phyloP scores from a whole-genome alignment of 1,140 invertebrate genomes.

The Cyclargus thomasi region DNA sequence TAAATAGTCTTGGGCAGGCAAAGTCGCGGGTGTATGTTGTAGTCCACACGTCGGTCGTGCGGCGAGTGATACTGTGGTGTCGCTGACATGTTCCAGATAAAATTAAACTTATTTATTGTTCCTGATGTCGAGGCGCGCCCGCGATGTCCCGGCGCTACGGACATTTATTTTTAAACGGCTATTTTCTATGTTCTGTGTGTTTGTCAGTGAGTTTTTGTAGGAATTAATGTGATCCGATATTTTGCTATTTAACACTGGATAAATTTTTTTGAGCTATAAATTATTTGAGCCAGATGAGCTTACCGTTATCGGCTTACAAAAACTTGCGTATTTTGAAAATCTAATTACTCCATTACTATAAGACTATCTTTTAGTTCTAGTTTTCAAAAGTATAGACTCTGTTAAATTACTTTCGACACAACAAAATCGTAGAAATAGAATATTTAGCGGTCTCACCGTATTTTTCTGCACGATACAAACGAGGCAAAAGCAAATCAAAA shows the following conservation, averaged over 20 bases:
- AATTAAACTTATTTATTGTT: conserved; percentile 24
- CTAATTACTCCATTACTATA: too few species aligned
- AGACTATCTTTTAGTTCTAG: too few species aligned
- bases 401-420: too few species aligned
- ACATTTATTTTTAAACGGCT: neutral
- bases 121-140: neutral
- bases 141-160: neutral
- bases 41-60: neutral
- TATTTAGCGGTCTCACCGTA: too few species aligned
- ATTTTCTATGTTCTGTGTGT: neutral
- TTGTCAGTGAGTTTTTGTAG: neutral
- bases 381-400: too few species aligned
- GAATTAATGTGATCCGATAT: neutral
- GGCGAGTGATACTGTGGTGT: neutral
- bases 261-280: neutral
- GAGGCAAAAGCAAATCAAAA: too few species aligned
- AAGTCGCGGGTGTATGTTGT: neutral
- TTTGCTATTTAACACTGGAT: neutral
- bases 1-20: too few species aligned
- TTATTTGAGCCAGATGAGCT: neutral
- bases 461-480: too few species aligned
- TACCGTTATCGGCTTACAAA: too few species aligned
- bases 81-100: conserved; percentile 24
- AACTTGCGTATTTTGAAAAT: too few species aligned
- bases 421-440: too few species aligned